Evolutionary conservation across 2,797 vertebrate genomes (phyloP).

Genomic region (Lophura swinhoii): DNA sequence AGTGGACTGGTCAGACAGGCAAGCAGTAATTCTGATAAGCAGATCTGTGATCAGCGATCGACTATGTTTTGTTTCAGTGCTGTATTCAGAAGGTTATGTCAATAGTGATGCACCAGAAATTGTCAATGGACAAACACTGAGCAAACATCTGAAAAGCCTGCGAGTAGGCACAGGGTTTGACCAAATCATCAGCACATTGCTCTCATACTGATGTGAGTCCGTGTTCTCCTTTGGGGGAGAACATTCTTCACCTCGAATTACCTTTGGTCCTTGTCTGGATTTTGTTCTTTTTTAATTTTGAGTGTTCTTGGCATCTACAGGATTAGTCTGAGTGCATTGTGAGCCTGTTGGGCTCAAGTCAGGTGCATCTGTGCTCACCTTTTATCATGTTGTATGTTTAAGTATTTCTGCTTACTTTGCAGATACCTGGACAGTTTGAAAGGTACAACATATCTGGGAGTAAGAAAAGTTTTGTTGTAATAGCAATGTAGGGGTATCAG

Average conservation of each 20-base stretch:
- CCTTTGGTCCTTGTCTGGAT: too few species aligned
- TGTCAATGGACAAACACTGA: too few species aligned
- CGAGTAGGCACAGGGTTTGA: neutral
- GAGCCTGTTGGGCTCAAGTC: neutral
- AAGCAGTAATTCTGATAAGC: neutral
- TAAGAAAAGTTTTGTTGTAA: neutral
- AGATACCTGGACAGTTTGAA: neutral
- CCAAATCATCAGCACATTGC: neutral
- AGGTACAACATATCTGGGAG: neutral
- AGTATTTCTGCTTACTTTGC: neutral
- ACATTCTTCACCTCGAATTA: neutral
- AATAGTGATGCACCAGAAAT: fast-evolving
- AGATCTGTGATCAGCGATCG: fast-evolving
- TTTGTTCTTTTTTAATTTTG: neutral
- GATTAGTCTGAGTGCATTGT: neutral
- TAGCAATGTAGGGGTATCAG: neutral
- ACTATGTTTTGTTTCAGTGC: neutral
- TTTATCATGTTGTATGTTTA: neutral
- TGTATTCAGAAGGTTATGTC: too few species aligned
- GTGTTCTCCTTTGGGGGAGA: too few species aligned
- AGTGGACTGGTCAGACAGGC: too few species aligned
- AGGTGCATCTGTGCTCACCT: neutral
- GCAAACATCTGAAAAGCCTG: neutral
- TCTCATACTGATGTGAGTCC: neutral
- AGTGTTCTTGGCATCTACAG: neutral